Base-by-base conservation (phyloP, 2,797 vertebrate species). In the Schizopygopsis malacanthus region DNA sequence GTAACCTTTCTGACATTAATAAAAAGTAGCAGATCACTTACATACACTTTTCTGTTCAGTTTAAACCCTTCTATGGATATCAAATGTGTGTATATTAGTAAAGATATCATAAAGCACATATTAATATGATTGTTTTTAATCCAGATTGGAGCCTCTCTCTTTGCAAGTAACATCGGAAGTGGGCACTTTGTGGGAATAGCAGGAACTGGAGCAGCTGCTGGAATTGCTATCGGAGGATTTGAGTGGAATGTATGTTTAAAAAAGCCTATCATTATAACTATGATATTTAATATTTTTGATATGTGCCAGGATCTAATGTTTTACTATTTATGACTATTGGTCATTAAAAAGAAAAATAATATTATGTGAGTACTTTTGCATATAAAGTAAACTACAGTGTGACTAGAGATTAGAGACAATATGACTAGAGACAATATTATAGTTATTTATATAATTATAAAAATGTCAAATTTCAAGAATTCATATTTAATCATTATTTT, bases 101-200 rank as follows among this genome's bases (percentile, higher is more conserved):
- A 43, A 43, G 16, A 79, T 28, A 59, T n/a, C 22, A 16, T 22
- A n/a, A 52, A 52, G 50, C 50, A 52, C 15, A 6, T 52, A 16
- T 52, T 52, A 52, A 52, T 52, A 6, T 16, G 50, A 52, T 52
- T 16, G 15, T 1, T 52, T 52, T 52, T 18, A 52, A 16, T 47
- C 70, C 86, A 99, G 98, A 98, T 99, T 0, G 97, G 98, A 70
- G 98, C 98, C 1, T 99, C 98, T 2, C 95, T 99, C 54, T 99
- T 99, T 87, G 97, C 98, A 89, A 99, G 98, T 90, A 99, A 99
- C 92, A 99, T 99, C 6, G 98, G 98, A 88, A 98, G 97, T 0
- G 97, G 96, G 1, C 98, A 99, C 90, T 98, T 99, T 85, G 98
- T 99, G 81, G 98, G 98, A 16, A 95, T 99, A n/a, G 97, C 98